Evolutionary conservation across 2,888 invertebrate genomes (phyloP).

Genomic region (Calephelis perditalis): DNA sequence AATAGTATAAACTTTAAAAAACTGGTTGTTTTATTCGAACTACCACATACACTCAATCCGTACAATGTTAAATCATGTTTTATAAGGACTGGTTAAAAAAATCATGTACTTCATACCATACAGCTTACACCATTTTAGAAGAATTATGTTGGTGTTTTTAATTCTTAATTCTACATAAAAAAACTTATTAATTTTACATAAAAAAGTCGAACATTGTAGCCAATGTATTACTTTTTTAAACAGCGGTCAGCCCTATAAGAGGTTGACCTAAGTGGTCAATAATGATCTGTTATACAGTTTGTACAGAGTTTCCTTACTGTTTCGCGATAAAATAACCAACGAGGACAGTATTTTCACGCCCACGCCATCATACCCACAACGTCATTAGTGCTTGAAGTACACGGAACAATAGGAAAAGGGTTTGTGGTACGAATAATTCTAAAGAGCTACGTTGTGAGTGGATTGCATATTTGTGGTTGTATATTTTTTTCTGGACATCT

Average conservation of each 20-base stretch:
- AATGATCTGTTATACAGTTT: constrained; percentile 70
- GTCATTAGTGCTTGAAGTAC: constrained; percentile 10
- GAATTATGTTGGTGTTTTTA: too few relatives aligned
- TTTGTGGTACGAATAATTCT: not conserved
- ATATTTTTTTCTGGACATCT: not conserved
- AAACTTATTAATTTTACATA: too few relatives aligned
- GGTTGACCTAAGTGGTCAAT: constrained; percentile 70
- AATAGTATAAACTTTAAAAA: too few relatives aligned
- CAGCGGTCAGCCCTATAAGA: not conserved
- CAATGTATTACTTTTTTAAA: too few relatives aligned
- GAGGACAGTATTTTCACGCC: constrained; percentile 20
- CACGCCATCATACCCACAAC: constrained; percentile 8
- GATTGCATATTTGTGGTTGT: not conserved
- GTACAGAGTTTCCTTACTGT: constrained; percentile 53
- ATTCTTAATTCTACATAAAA: too few relatives aligned
- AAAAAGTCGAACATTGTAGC: too few relatives aligned
- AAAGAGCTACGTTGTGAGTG: not conserved
- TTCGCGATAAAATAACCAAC: constrained; percentile 42
- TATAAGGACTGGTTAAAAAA: too few relatives aligned
- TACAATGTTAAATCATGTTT: too few relatives aligned
- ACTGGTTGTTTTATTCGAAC: too few relatives aligned
- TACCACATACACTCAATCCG: too few relatives aligned
- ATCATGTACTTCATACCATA: too few relatives aligned
- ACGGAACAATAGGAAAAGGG: constrained; percentile 10
- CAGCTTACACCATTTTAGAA: too few relatives aligned